Conservation (phyloP, 1,140 invertebrate species). For the silkworm (Bombyx mori) region ASM3026992v2 NC_085118.1:15772001-15772500, state of each 20-base stretch:
- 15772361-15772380: neutral
- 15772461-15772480: no score
- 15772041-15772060: conserved; percentile 51
- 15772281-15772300: neutral
- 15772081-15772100: conserved; percentile 62
- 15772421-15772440: no score
- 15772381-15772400: no score
- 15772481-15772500: no score
- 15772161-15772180: neutral
- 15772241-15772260: no score
- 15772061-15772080: conserved; percentile 61
- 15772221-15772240: no score
- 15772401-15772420: no score
- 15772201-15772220: neutral
- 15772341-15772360: no score
- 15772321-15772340: neutral
- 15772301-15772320: no score
- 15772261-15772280: no score
- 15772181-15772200: neutral
- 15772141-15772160: neutral
- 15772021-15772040: conserved; percentile 45
- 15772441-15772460: no score
- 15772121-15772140: neutral
- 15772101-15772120: conserved; percentile 44
- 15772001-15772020: conserved; percentile 40